Evolutionary conservation across 2,888 invertebrate species (phyloP).

Genomic region (Pollenia griseotomentosa): DNA sequence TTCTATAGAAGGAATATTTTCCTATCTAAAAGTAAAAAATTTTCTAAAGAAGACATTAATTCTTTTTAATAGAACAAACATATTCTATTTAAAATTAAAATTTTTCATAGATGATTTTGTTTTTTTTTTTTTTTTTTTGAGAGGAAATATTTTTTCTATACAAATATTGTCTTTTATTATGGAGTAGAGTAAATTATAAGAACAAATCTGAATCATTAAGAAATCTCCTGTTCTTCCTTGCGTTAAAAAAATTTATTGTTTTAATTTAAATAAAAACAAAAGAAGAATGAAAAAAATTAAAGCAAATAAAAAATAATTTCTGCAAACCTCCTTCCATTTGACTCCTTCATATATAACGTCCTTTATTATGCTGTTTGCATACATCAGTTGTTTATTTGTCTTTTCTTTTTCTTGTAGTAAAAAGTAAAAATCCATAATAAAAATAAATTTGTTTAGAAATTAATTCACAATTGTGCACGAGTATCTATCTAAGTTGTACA

Average conservation of each 20-base stretch:
- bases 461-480: constrained; percentile 59
- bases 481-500: constrained; percentile 29
- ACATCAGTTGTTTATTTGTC: constrained; percentile 1
- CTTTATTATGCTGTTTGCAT: constrained; percentile 48
- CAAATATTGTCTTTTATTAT: not conserved
- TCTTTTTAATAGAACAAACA: too few relatives aligned
- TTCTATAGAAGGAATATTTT: too few relatives aligned
- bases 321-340: constrained; percentile 10
- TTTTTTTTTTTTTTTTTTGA: too few relatives aligned
- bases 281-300: not conserved
- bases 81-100: too few relatives aligned
- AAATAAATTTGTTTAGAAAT: constrained; percentile 69
- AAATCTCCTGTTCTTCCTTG: too few relatives aligned
- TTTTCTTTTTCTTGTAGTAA: not conserved
- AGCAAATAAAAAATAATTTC: not conserved
- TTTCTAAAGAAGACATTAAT: too few relatives aligned
- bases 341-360: constrained; percentile 42
- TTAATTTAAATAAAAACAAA: constrained; percentile 22
- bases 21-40: too few relatives aligned
- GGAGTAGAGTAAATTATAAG: too few relatives aligned
- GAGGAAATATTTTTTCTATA: too few relatives aligned
- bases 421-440: constrained; percentile 51
- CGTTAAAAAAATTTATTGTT: constrained; percentile 2
- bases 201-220: too few relatives aligned
- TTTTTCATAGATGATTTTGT: too few relatives aligned